phyloP scores from a whole-genome alignment of 2,797 vertebrate species.

The Decapterus maruadsi region DNA sequence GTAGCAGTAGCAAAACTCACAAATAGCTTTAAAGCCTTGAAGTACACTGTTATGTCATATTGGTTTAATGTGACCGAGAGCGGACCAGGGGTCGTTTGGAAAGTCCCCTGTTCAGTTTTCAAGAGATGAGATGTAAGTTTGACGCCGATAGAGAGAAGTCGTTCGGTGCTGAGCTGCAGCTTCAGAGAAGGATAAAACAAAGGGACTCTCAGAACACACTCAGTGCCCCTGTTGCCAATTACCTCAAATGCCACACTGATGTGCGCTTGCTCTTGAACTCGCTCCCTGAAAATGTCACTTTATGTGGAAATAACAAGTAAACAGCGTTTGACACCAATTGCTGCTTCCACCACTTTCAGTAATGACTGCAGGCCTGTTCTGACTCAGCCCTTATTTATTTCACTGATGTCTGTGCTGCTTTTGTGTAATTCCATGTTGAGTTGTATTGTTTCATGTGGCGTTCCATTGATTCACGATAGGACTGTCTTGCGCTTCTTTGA shows the following conservation, averaged over 20 bases:
- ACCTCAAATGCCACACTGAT: slow-evolving; percentile 75
- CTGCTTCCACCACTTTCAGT: slow-evolving; percentile 55
- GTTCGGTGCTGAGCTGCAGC: slow-evolving; percentile 23
- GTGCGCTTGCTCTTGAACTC: slow-evolving; percentile 60
- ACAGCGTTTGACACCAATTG: slow-evolving; percentile 71
- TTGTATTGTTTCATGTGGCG: slow-evolving; percentile 7
- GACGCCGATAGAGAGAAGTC: slow-evolving; percentile 43
- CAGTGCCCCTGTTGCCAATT: slow-evolving; percentile 65
- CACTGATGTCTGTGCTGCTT: slow-evolving; percentile 26
- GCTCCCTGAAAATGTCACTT: slow-evolving; percentile 70
- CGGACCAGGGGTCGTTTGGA: background rate
- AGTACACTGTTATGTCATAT: background rate
- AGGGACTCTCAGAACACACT: slow-evolving; percentile 45
- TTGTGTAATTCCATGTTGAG: background rate
- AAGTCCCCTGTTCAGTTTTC: slow-evolving; percentile 19
- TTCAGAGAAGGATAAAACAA: slow-evolving; percentile 60
- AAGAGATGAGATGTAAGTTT: slow-evolving; percentile 18
- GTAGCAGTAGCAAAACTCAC: background rate
- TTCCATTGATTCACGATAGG: background rate
- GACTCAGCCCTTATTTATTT: slow-evolving; percentile 36
- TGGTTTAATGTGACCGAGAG: background rate
- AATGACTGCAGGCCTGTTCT: slow-evolving; percentile 56
- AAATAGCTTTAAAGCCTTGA: background rate
- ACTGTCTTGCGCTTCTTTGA: background rate
- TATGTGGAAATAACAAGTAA: slow-evolving; percentile 68